Evolutionary conservation across 1,140 invertebrate species (phyloP).

Genomic region (Diprion similis): DNA sequence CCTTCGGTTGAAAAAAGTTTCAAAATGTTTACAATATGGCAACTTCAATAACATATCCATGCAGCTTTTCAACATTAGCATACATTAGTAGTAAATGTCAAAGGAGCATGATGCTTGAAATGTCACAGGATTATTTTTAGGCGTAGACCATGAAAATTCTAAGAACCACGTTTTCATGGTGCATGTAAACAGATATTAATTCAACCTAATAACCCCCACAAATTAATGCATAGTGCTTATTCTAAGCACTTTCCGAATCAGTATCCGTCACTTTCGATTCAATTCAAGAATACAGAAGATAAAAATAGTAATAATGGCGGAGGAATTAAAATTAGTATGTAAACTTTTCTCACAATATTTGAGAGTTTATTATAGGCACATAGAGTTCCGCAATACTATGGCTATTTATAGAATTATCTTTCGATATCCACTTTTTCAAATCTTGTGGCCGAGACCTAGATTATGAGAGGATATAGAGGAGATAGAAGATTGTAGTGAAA

Average conservation of each 20-base stretch:
- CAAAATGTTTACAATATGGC: no score
- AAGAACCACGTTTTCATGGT: not conserved
- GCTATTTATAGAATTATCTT: not conserved
- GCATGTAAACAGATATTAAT: not conserved
- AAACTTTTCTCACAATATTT: not conserved
- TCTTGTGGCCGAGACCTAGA: not conserved
- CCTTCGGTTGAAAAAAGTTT: no score
- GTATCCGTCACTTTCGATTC: not conserved
- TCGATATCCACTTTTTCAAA: not conserved
- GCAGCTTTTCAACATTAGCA: not conserved
- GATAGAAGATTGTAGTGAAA: no score
- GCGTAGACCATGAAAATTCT: slow-evolving; percentile 5
- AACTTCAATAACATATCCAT: no score
- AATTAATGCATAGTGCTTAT: no score
- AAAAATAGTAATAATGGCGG: not conserved
- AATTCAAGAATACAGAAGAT: not conserved
- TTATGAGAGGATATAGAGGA: not conserved
- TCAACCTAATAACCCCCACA: no score
- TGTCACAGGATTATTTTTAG: slow-evolving; percentile 54
- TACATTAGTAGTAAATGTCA: slow-evolving; percentile 47
- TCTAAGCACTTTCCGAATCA: no score
- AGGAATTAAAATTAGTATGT: not conserved
- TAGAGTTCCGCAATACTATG: not conserved
- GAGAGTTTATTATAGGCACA: not conserved
- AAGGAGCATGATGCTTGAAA: slow-evolving; percentile 45